Conservation (phyloP, 1,140 invertebrate species). For the Octopus sinensis region DNA sequence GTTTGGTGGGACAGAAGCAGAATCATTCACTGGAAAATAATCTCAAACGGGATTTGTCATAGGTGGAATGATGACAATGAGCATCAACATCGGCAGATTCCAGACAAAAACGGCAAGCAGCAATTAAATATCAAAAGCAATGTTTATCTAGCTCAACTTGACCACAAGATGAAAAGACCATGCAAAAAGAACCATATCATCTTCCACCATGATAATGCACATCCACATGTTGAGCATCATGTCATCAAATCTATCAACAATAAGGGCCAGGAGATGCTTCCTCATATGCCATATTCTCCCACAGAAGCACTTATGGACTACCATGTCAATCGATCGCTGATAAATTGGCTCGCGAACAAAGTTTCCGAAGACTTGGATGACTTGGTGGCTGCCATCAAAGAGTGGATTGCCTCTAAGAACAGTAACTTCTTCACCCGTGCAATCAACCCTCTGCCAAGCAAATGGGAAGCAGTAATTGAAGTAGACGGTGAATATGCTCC, state of each 20-base stretch:
- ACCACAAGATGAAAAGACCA: not conserved
- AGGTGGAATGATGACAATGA: not conserved
- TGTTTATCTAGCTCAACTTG: not conserved
- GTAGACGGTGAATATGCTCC: not conserved
- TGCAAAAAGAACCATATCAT: not conserved
- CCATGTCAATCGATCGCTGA: not conserved
- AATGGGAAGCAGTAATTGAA: not conserved
- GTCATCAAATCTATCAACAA: not conserved
- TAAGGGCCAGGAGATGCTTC: not conserved
- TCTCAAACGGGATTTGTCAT: not conserved
- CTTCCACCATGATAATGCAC: not conserved
- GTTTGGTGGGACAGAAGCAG: not conserved
- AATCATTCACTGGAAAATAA: not conserved
- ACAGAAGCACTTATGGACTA: not conserved
- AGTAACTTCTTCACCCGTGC: not conserved
- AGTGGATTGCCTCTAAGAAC: not conserved
- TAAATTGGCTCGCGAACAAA: not conserved
- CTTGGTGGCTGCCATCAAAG: not conserved
- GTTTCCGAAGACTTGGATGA: not conserved
- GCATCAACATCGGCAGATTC: not conserved
- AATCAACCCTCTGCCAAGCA: not conserved
- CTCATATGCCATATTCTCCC: not conserved
- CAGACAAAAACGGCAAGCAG: not conserved
- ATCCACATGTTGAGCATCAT: not conserved
- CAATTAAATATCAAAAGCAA: not conserved